Percentiles rank a stretch among this genome's conserved stretches.
Conservation (phyloP, 2,888 invertebrate genomes). For the Trissoscelio sp. region DNA sequence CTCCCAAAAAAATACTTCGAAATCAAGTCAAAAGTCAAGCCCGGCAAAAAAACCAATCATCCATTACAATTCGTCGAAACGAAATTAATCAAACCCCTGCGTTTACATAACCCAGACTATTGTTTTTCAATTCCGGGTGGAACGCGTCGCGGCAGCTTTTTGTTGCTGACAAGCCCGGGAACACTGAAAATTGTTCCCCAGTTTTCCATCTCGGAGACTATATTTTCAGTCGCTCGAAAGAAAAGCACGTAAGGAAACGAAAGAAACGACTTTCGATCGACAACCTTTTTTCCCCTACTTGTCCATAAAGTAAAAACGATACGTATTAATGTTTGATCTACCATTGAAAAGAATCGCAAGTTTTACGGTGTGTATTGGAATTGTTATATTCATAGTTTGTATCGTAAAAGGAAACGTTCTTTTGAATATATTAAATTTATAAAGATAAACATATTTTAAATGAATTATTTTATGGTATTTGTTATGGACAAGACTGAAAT, state of each 20-base stretch:
- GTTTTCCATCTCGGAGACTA: constrained; percentile 31
- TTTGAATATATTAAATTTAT: too few species aligned
- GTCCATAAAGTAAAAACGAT: background rate
- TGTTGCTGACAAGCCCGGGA: constrained; percentile 43
- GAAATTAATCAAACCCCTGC: constrained; percentile 46
- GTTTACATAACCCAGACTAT: constrained; percentile 51
- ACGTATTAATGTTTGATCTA: background rate
- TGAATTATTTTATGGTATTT: too few species aligned
- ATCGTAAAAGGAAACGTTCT: too few species aligned
- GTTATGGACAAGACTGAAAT: too few species aligned
- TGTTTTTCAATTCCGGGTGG: constrained; percentile 50
- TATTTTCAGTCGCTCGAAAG: constrained; percentile 36
- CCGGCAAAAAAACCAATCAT: constrained; percentile 6
- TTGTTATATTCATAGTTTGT: too few species aligned
- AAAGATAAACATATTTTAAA: too few species aligned
- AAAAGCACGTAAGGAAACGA: constrained; percentile 31
- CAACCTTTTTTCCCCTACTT: constrained; percentile 1
- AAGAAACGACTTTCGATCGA: constrained; percentile 25
- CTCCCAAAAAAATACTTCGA: background rate
- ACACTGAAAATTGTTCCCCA: constrained; percentile 37
- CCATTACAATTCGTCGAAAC: constrained; percentile 35
- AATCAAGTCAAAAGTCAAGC: constrained; percentile 29
- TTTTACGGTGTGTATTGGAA: too few species aligned
- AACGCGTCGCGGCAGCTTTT: constrained; percentile 17
- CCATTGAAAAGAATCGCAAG: too few species aligned